A percentile compares a stretch with the other conserved stretches of the same genome.
These are phyloP conservation scores for Promerops cafer DNA, from an alignment of 2,113 vertebrate genomes.

Conservation along the genomic window DNA sequence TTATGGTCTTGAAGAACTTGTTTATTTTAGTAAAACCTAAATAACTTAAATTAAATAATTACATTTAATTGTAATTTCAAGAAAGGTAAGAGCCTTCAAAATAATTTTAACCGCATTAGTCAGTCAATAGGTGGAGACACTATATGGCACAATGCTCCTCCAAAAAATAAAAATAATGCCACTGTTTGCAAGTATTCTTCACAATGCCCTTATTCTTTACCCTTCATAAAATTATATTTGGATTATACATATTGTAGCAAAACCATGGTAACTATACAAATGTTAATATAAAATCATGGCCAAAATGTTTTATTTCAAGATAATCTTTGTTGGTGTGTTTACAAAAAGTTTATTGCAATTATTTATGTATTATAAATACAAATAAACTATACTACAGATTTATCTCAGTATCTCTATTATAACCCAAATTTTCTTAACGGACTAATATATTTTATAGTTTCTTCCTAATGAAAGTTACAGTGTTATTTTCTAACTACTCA, in stretches of 20 bases:
- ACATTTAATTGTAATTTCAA: background rate
- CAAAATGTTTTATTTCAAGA: background rate
- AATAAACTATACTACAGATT: conserved; percentile 20
- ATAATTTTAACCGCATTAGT: background rate
- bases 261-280: background rate
- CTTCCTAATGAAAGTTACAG: background rate
- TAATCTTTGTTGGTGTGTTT: background rate
- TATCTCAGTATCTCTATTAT: conserved; percentile 2
- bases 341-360: conserved; percentile 7
- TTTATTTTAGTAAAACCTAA: background rate
- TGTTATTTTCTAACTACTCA: background rate
- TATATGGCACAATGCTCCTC: background rate
- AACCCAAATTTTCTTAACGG: background rate
- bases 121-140: background rate
- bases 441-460: background rate
- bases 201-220: background rate
- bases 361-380: background rate
- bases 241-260: background rate
- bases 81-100: background rate
- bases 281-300: background rate
- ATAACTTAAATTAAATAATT: background rate
- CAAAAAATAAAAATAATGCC: background rate
- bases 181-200: background rate
- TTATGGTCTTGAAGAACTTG: background rate
- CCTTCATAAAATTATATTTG: conserved; percentile 20